Percentiles rank a stretch among this genome's conserved stretches.
phyloP scores from a whole-genome alignment of 2,797 vertebrate genomes.

The Varecia variegata region DNA sequence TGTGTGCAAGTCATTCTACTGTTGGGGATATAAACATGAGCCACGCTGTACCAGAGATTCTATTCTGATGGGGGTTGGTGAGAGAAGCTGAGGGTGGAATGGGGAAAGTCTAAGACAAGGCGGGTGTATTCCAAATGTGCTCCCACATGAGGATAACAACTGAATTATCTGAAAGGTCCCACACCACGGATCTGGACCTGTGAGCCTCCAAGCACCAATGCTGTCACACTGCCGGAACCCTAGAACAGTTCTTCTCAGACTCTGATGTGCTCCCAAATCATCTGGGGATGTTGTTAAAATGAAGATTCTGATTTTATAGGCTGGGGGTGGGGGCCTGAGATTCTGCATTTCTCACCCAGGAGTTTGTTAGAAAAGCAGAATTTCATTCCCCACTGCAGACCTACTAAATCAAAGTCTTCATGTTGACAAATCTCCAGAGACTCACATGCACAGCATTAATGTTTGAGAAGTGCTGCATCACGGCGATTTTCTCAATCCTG shows the following conservation, averaged over 20 bases:
- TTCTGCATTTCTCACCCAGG: neutral
- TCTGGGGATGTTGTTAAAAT: neutral
- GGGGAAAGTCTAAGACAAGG: neutral
- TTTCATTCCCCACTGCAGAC: neutral
- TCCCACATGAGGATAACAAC: neutral
- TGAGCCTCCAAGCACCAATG: neutral
- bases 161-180: neutral
- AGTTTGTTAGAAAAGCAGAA: neutral
- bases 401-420: neutral
- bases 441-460: neutral
- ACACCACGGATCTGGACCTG: neutral
- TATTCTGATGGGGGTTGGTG: neutral
- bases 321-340: neutral
- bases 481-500: neutral
- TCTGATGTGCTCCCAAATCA: neutral
- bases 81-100: neutral
- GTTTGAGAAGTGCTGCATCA: neutral
- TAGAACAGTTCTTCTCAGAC: neutral
- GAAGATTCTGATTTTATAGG: neutral
- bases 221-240: neutral
- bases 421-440: neutral
- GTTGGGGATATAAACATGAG: neutral
- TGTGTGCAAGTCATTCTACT: neutral
- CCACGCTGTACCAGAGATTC: neutral
- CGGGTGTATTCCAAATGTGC: neutral